A percentile compares a stretch with the other conserved stretches of the same genome.
Conservation (phyloP, 2,797 vertebrate species). For the Pantherophis vulpinus region DNA sequence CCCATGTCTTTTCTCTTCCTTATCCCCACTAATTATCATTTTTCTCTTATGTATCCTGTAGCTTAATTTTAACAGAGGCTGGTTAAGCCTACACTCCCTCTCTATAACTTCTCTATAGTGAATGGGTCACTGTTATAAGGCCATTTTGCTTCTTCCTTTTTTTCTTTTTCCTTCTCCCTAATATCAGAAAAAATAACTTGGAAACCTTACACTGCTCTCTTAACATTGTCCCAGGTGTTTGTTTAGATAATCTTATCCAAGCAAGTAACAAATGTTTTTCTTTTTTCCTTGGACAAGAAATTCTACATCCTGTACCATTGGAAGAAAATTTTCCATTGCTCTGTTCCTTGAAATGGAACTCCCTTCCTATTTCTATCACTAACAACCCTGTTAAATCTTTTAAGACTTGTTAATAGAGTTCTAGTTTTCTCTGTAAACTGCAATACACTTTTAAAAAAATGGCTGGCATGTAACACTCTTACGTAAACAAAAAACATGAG, state of each 20-base stretch:
- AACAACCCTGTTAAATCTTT: conserved; percentile 27
- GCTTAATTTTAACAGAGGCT: neutral
- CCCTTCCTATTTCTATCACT: conserved; percentile 65
- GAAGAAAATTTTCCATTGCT: conserved; percentile 50
- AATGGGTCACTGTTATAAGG: neutral
- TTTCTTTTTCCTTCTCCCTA: neutral
- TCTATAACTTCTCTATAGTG: neutral
- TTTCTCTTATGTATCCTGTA: neutral
- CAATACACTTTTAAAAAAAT: neutral
- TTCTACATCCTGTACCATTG: conserved; percentile 22
- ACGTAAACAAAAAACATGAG: neutral
- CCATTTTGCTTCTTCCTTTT: neutral
- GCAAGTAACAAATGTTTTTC: conserved; percentile 7
- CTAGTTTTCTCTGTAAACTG: neutral
- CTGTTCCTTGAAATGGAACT: conserved; percentile 52
- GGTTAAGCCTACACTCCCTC: neutral
- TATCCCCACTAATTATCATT: neutral
- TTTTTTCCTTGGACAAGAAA: conserved; percentile 23
- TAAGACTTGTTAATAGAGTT: conserved; percentile 10
- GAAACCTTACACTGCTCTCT: neutral
- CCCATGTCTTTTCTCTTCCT: neutral
- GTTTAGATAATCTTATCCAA: neutral
- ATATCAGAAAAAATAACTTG: neutral
- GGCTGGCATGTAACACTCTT: neutral
- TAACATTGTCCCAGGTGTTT: neutral